A percentile compares a stretch with the other conserved stretches of the same genome.
phyloP scores from a whole-genome alignment of 2,113 vertebrate species.

The Pelmatolapia mariae region DNA sequence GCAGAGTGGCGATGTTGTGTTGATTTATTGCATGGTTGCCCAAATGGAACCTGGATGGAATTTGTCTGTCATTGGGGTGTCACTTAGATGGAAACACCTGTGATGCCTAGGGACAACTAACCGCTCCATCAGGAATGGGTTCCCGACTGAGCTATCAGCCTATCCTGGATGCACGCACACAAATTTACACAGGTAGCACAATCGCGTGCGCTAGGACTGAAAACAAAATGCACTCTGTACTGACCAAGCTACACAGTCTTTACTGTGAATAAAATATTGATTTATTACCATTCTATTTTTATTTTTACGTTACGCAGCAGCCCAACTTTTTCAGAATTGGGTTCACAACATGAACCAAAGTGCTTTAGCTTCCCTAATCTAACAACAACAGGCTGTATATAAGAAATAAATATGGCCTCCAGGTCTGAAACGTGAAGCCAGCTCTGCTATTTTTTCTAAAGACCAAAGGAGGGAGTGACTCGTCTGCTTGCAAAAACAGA shows the following conservation, averaged over 20 bases:
- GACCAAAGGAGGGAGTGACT: not conserved
- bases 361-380: not conserved
- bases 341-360: not conserved
- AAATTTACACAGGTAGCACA: not conserved
- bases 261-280: not conserved
- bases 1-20: constrained; percentile 47
- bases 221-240: not conserved
- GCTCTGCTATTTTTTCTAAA: not conserved
- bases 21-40: constrained; percentile 67
- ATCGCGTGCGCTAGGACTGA: not conserved
- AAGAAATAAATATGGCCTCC: not conserved
- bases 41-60: constrained; percentile 58
- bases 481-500: not conserved
- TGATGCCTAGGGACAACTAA: constrained; percentile 46
- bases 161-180: not conserved
- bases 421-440: not conserved
- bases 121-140: constrained; percentile 32
- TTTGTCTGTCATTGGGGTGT: constrained; percentile 54
- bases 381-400: not conserved
- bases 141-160: not conserved
- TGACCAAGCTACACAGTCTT: not conserved
- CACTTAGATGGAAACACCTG: constrained; percentile 59
- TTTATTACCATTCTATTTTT: not conserved
- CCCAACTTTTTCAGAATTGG: not conserved
- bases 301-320: not conserved